Base-by-base conservation (phyloP, 2,888 invertebrate species). In the Pemphredon lugubris region DNA sequence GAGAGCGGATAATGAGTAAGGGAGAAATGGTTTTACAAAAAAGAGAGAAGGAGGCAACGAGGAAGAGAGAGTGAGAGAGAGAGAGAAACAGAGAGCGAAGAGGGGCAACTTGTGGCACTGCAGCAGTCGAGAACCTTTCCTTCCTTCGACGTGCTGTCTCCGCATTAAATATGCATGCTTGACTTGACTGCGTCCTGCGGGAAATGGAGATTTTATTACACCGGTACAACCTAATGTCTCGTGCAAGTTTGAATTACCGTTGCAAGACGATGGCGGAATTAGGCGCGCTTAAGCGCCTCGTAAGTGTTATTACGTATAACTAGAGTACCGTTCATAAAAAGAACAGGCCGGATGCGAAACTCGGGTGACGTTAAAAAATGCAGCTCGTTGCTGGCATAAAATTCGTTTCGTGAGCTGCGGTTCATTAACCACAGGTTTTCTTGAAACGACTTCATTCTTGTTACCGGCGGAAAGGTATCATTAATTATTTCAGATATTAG, bases 131-230 rank as follows among this genome's bases (percentile, higher is more conserved):
- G 58, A 53, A 37, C 44, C 64, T 72, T 75, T 75, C 72, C 59
- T 79, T 73, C 75, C 79, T 76, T 79, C 78, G 70, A 76, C 79
- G 67, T 67, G 78, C 67, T 42, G 60, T 63, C 73, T 76, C 71
- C 55, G 71, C 72, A 71, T 83, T 78, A 83, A 83, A 83, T 81
- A 81, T 83, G 81, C 75, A 80, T 73, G 58, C 78, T 66, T 73
- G 75, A 75, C 65, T 79, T 73, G 78, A 73, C 80, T 72, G 66
- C 66, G 81, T 73, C 81, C 76, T 69, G 61, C 59, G 79, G 79
- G 76, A 80, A 83, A 83, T 80, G 83, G 78, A 81, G 83, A 83
- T 83, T 83, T 83, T 83, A 83, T 81, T 82, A 75, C 82, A 64
- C 64, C 72, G 53, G 67, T 77, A 75, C 73, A 74, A 74, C 65